Conservation (phyloP, 2,113 vertebrate species). For the Bambusicola thoracicus region DNA sequence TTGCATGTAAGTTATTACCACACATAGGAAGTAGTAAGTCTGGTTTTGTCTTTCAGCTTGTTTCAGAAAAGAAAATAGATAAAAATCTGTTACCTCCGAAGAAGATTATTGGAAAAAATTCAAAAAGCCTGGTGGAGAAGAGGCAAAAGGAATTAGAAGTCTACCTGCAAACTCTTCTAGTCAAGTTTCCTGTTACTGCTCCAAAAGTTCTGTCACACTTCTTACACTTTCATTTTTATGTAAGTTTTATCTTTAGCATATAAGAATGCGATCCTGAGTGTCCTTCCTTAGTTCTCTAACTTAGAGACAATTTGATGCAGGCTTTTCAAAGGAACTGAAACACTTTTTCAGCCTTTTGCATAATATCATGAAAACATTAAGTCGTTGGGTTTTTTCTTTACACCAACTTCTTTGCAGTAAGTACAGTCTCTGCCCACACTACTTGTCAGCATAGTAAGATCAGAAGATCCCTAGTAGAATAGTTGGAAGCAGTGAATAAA, state of each 20-base stretch:
- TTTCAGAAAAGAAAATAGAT: slow-evolving; percentile 90
- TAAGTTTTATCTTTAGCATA: slow-evolving; percentile 79
- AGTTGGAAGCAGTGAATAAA: neutral
- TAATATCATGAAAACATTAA: neutral
- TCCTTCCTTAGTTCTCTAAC: neutral
- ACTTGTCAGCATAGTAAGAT: neutral
- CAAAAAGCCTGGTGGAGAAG: slow-evolving; percentile 92
- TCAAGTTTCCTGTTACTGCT: slow-evolving; percentile 83
- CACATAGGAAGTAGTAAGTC: neutral
- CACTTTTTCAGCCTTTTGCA: neutral
- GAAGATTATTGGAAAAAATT: slow-evolving; percentile 98
- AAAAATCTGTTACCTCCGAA: slow-evolving; percentile 93
- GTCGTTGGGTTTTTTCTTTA: neutral
- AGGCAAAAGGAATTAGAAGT: slow-evolving; percentile 93
- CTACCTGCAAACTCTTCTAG: slow-evolving; percentile 91
- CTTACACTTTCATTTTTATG: slow-evolving; percentile 92
- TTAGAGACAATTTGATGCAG: neutral
- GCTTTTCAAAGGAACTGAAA: neutral
- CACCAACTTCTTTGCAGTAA: neutral
- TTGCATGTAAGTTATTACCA: neutral
- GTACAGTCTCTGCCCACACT: neutral
- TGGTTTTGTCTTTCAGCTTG: slow-evolving; percentile 81
- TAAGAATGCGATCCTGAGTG: neutral
- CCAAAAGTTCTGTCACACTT: slow-evolving; percentile 88
- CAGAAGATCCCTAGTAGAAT: neutral